Evolutionary conservation across 2,113 vertebrate genomes (phyloP).

Genomic region (Gopherus evgoodei): DNA sequence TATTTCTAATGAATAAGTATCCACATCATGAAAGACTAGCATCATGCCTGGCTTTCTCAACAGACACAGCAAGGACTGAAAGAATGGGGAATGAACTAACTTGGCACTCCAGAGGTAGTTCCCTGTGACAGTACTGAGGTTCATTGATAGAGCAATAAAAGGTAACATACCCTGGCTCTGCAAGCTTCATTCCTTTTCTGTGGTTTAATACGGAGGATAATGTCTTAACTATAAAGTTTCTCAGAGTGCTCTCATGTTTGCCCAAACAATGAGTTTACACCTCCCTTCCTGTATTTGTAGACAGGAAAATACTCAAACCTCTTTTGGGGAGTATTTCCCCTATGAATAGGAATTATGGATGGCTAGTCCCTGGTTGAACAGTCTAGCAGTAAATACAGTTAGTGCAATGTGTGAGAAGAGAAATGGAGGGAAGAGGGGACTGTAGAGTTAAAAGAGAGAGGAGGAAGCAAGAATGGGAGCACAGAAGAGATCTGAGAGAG

Average conservation of each 20-base stretch:
- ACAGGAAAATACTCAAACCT: neutral
- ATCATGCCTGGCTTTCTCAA: neutral
- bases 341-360: neutral
- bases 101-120: neutral
- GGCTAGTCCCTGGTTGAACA: neutral
- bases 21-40: neutral
- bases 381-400: neutral
- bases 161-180: neutral
- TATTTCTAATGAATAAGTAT: neutral
- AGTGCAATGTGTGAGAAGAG: neutral
- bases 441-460: neutral
- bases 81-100: neutral
- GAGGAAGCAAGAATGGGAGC: neutral
- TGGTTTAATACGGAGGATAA: neutral
- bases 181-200: neutral
- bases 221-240: neutral
- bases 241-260: neutral
- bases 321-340: neutral
- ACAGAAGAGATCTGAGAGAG: neutral
- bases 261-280: fast-evolving
- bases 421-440: too few species aligned
- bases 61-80: neutral
- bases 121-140: neutral
- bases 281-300: neutral
- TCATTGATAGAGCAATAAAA: neutral